Evolutionary conservation across 1,140 invertebrate species (phyloP).

Genomic region (Drosophila gunungcola): DNA sequence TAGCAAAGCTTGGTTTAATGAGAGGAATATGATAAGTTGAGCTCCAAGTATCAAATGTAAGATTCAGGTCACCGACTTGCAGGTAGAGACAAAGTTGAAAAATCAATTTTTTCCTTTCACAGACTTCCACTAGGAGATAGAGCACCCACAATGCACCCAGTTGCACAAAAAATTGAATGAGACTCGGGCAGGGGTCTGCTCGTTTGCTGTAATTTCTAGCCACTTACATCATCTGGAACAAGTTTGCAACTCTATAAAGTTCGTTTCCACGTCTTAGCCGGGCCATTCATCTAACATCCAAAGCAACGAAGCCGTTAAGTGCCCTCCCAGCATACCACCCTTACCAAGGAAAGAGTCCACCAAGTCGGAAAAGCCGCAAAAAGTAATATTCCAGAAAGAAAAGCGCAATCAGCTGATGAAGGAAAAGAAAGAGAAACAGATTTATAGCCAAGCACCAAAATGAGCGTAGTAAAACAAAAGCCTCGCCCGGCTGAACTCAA

Average conservation of each 20-base stretch:
- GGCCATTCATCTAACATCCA: slow-evolving; percentile 47
- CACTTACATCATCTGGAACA: slow-evolving; percentile 68
- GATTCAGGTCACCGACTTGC: slow-evolving; percentile 55
- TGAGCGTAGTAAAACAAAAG: slow-evolving; percentile 64
- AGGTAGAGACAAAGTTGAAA: slow-evolving; percentile 18
- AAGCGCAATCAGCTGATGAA: not conserved
- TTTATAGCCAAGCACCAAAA: slow-evolving; percentile 35
- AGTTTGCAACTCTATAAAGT: slow-evolving; percentile 65
- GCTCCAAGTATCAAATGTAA: not conserved
- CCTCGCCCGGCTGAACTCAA: slow-evolving; percentile 41
- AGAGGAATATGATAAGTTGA: slow-evolving; percentile 16
- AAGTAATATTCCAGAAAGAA: slow-evolving; percentile 47
- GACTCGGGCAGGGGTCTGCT: not conserved
- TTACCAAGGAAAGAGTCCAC: slow-evolving; percentile 7
- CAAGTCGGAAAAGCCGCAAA: slow-evolving; percentile 56
- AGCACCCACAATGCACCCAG: slow-evolving; percentile 47
- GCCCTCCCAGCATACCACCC: slow-evolving; percentile 39
- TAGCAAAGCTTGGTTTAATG: too few species aligned
- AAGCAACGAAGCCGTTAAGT: slow-evolving; percentile 66
- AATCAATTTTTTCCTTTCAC: slow-evolving; percentile 26
- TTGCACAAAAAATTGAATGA: not conserved
- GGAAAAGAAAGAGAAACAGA: slow-evolving; percentile 17
- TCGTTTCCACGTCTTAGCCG: slow-evolving; percentile 29
- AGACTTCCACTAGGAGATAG: not conserved
- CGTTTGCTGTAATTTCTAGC: slow-evolving; percentile 41